Percentiles rank a stretch among this genome's conserved stretches.
phyloP scores from a whole-genome alignment of 2,888 invertebrate species.

The Laothoe populi region DNA sequence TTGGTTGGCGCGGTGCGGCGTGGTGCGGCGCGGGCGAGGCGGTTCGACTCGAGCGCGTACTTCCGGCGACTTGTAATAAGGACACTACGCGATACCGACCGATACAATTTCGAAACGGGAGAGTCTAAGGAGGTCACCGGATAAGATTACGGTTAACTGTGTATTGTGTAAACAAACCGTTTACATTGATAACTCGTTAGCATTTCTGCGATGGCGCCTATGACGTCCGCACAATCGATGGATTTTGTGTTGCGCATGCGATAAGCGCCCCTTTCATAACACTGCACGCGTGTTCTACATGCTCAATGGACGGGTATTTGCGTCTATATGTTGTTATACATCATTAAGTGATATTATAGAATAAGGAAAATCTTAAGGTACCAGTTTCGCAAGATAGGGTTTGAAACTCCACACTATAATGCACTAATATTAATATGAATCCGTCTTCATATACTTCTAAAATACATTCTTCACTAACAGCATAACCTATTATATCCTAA shows the following conservation, averaged over 20 bases:
- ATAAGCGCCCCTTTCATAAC: slow-evolving; percentile 56
- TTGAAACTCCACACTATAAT: no score
- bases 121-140: slow-evolving; percentile 83
- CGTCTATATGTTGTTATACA: slow-evolving; percentile 6
- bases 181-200: slow-evolving; percentile 81
- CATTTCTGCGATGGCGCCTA: slow-evolving; percentile 79
- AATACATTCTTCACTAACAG: background rate
- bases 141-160: slow-evolving; percentile 83
- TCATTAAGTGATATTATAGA: slow-evolving; percentile 3
- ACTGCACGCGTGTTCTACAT: slow-evolving; percentile 34
- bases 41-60: slow-evolving; percentile 68
- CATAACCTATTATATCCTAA: slow-evolving; percentile 10
- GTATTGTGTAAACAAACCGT: slow-evolving; percentile 84
- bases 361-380: background rate
- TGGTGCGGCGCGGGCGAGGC: slow-evolving; percentile 1
- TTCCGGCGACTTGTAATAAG: slow-evolving; percentile 78
- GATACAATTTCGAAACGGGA: slow-evolving; percentile 83
- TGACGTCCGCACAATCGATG: slow-evolving; percentile 63
- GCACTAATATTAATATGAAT: no score
- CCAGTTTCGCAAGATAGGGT: no score
- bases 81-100: slow-evolving; percentile 74
- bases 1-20: slow-evolving; percentile 45
- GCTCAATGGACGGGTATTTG: slow-evolving; percentile 38
- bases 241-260: slow-evolving; percentile 48
- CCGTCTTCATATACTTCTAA: no score